phyloP scores from a whole-genome alignment of 2,113 vertebrate genomes.

The Tangachromis dhanisi region DNA sequence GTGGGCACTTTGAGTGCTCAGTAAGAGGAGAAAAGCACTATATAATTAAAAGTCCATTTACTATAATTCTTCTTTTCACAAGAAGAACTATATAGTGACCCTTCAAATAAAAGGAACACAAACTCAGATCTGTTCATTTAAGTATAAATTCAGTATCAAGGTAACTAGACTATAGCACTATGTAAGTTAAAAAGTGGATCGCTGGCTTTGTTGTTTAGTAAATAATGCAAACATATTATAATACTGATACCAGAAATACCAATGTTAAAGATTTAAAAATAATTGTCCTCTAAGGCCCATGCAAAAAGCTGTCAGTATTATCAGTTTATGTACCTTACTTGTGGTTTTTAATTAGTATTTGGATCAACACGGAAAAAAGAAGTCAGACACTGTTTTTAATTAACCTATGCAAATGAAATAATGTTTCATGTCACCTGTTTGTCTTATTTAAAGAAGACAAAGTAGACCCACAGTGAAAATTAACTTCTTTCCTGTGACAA shows the following conservation, averaged over 20 bases:
- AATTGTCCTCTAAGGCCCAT: neutral
- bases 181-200: neutral
- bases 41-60: neutral
- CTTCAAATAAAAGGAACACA: neutral
- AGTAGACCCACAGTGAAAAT: conserved; percentile 36
- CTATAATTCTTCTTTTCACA: neutral
- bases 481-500: neutral
- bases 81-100: neutral
- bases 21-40: neutral
- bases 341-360: conserved; percentile 63
- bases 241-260: neutral
- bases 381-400: conserved; percentile 67
- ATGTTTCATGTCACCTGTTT: conserved; percentile 49
- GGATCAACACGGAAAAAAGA: conserved; percentile 47
- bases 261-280: neutral
- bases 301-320: conserved; percentile 20
- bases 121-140: neutral
- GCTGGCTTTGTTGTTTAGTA: neutral
- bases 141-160: neutral
- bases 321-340: conserved; percentile 48
- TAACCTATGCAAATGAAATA: conserved; percentile 72
- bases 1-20: neutral
- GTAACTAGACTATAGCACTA: neutral
- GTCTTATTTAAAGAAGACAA: conserved; percentile 51
- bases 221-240: neutral